These are phyloP conservation scores for Sphaerodactylus townsendi DNA, from an alignment of 2,113 vertebrate genomes.

Conservation along the genomic window DNA sequence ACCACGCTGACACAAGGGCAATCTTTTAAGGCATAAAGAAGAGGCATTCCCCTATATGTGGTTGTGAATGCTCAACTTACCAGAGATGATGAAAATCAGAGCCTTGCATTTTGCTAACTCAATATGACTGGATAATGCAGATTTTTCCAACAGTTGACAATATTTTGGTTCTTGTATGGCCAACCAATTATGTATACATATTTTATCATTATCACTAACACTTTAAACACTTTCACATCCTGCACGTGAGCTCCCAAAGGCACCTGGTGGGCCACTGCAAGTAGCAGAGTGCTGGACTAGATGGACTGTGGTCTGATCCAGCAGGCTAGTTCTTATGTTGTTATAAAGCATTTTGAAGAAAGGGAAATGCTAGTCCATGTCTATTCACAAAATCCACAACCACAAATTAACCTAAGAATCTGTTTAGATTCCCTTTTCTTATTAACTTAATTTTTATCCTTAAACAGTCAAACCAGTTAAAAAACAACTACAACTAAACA, in stretches of 20 bases:
- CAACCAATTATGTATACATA: not conserved
- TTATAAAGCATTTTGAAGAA: not conserved
- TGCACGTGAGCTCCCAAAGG: too few relatives aligned
- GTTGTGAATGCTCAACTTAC: not conserved
- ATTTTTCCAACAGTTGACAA: not conserved
- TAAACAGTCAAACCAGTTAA: constrained; percentile 14
- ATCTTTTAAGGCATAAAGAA: too few relatives aligned
- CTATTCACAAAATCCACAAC: not conserved
- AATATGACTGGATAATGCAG: not conserved
- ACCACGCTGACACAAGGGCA: too few relatives aligned
- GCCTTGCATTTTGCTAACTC: not conserved
- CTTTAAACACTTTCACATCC: too few relatives aligned
- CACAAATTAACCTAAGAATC: not conserved
- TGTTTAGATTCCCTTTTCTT: not conserved
- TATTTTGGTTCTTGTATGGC: not conserved
- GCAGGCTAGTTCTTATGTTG: too few relatives aligned
- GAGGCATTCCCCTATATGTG: too few relatives aligned
- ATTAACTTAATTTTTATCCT: constrained; percentile 10
- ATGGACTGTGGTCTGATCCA: too few relatives aligned
- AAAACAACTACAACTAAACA: too few relatives aligned
- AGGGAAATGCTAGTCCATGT: not conserved
- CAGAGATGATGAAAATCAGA: not conserved
- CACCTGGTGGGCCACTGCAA: too few relatives aligned
- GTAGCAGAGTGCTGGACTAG: too few relatives aligned
- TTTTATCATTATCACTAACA: not conserved